phyloP scores from a whole-genome alignment of 2,888 invertebrate genomes.

The Trissoscelio sp. region DNA sequence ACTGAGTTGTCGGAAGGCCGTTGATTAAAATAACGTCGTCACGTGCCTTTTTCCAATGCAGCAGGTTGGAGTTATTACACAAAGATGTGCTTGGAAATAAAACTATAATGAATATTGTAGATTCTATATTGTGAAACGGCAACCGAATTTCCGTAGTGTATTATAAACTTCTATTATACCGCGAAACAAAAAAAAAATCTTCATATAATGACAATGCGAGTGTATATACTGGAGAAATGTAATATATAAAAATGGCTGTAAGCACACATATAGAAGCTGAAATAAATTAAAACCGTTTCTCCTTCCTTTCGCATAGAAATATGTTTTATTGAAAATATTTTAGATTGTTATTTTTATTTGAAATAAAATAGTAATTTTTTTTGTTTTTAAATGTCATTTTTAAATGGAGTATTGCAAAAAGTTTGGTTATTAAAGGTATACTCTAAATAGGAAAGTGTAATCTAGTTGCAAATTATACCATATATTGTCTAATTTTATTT shows the following conservation, averaged over 20 bases:
- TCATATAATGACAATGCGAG: constrained; percentile 27
- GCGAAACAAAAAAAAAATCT: constrained; percentile 35
- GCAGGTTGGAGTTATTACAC: constrained; percentile 62
- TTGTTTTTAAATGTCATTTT: not conserved
- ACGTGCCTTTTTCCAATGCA: constrained; percentile 64
- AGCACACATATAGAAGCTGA: constrained; percentile 15
- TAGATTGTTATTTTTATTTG: not conserved
- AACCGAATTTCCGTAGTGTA: constrained; percentile 51
- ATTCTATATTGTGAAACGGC: constrained; percentile 50
- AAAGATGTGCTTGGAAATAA: constrained; percentile 61
- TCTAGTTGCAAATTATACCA: no score
- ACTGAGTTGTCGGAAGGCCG: constrained; percentile 66
- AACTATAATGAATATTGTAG: constrained; percentile 67
- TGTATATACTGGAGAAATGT: constrained; percentile 18
- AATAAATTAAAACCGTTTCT: constrained; percentile 29
- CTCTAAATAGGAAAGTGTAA: no score
- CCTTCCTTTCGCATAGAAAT: not conserved
- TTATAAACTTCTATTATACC: constrained; percentile 42
- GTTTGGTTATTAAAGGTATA: no score
- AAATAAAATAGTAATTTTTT: not conserved
- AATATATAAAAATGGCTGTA: constrained; percentile 38
- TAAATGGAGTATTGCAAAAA: no score
- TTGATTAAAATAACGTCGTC: constrained; percentile 79
- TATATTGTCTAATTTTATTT: no score
- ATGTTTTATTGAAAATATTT: not conserved